A percentile compares a stretch with the other conserved stretches of the same genome.
Conservation (phyloP, 2,113 vertebrate genomes). For the Piprites chloris region DNA sequence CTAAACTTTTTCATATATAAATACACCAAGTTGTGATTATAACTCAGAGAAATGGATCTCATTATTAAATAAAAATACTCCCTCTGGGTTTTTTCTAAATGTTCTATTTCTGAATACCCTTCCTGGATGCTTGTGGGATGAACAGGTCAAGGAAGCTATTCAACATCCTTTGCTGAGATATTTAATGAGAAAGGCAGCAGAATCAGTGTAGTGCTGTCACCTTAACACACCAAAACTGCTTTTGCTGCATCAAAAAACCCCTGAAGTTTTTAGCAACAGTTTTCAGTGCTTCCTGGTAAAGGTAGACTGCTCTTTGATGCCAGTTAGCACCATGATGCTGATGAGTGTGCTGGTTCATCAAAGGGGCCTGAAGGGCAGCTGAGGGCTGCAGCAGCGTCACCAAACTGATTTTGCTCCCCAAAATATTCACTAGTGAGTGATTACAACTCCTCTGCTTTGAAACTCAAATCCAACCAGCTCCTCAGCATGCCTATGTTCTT, state of each 20-base stretch:
- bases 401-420: neutral
- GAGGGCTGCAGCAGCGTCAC: neutral
- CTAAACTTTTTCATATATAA: neutral
- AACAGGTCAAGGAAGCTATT: neutral
- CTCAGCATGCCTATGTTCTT: neutral
- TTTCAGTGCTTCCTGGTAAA: neutral
- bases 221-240: neutral
- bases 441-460: neutral
- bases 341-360: neutral
- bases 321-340: neutral
- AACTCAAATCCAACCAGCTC: neutral
- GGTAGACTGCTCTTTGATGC: neutral
- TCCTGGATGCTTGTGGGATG: neutral
- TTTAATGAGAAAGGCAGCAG: neutral
- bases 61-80: neutral
- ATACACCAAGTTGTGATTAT: neutral
- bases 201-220: neutral
- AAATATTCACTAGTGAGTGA: neutral
- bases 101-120: neutral
- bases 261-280: neutral
- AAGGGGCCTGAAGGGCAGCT: neutral
- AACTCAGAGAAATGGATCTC: neutral
- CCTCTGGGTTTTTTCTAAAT: neutral
- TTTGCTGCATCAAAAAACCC: neutral
- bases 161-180: neutral